Percentiles rank a stretch among this genome's conserved stretches.
Conservation (phyloP, 2,888 invertebrate species). For the Beris morrisii region DNA sequence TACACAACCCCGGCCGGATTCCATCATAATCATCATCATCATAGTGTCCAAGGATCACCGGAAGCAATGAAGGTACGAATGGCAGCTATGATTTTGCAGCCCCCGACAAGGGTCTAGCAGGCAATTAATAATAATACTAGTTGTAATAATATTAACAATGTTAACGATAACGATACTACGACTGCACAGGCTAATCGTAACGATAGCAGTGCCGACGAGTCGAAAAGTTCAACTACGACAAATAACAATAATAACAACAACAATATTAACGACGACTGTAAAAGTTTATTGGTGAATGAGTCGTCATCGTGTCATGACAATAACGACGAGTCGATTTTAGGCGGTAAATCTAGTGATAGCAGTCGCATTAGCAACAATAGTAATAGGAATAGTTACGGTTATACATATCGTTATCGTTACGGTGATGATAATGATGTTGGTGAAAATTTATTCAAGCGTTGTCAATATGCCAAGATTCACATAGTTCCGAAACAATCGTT, state of each 20-base stretch:
- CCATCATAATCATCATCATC: constrained; percentile 53
- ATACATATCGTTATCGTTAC: constrained; percentile 27
- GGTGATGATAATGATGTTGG: constrained; percentile 12
- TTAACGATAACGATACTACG: constrained; percentile 39
- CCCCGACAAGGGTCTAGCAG: constrained; percentile 77
- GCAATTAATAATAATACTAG: constrained; percentile 50
- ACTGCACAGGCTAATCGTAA: constrained; percentile 40
- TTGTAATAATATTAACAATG: constrained; percentile 37
- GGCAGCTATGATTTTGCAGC: constrained; percentile 86
- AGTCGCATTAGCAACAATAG: constrained; percentile 22
- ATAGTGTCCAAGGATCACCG: constrained; percentile 60
- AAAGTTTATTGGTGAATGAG: constrained; percentile 24
- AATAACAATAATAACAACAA: constrained; percentile 38
- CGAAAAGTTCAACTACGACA: constrained; percentile 40
- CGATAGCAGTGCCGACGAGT: constrained; percentile 26
- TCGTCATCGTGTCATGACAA: constrained; percentile 36
- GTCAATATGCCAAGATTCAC: constrained; percentile 24
- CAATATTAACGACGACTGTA: constrained; percentile 28
- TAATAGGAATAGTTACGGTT: constrained; percentile 29
- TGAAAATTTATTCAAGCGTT: constrained; percentile 22
- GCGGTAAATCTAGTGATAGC: constrained; percentile 31
- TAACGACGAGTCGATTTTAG: constrained; percentile 34
- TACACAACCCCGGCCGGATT: constrained; percentile 64
- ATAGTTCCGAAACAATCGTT: constrained; percentile 32
- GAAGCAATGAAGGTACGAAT: constrained; percentile 88